Base-by-base conservation (phyloP, 1,140 invertebrate species). In the Forficula auricularia region DNA sequence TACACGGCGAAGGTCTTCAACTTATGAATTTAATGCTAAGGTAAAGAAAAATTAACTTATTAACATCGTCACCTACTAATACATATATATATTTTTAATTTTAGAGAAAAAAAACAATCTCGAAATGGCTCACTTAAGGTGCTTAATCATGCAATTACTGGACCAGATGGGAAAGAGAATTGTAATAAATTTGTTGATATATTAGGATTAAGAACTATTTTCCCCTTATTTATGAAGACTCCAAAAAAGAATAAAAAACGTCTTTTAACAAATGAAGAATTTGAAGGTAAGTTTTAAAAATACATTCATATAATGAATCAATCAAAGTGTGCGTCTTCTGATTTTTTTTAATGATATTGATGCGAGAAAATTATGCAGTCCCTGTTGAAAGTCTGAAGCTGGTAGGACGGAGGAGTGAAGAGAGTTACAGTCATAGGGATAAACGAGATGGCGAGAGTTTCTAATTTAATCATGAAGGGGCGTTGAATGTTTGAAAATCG, bases 141-240 rank as follows among this genome's bases (percentile, higher is more conserved):
- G 8, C 65, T 99, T 2, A 85, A 96, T 66, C 88, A 97, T 66
- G 89, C 92, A 12, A 84, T 97, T 70, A 84, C 82, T 32, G 90
- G 90, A 3, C 69, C 75, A 2, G 88, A 98, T 58, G 92, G 90
- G 4, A 77, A 73, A 54, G 88, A 97, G 49, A 95, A 96, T 58
- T 96, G 92, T 57, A 91, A 91, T 56, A 98, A 98, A 63, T 96
- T 98, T 65, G 86, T 99, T 0, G 96, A 99, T 58, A 98, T 98
- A 52, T 70, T 98, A 2, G 96, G 95, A 1, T 68, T 99, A 7
- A 66, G 92, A 20, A 95, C 89, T 1, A 82, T 98, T 40, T 98
- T 99, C 64, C 94, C 95, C 1, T 63, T 99, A 0, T 98, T 98
- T 57, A 98, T 98, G 94, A 94, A 96, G 67, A 97, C 94, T 0